phyloP scores from a whole-genome alignment of 2,113 vertebrate species.

The Pluvialis apricaria region DNA sequence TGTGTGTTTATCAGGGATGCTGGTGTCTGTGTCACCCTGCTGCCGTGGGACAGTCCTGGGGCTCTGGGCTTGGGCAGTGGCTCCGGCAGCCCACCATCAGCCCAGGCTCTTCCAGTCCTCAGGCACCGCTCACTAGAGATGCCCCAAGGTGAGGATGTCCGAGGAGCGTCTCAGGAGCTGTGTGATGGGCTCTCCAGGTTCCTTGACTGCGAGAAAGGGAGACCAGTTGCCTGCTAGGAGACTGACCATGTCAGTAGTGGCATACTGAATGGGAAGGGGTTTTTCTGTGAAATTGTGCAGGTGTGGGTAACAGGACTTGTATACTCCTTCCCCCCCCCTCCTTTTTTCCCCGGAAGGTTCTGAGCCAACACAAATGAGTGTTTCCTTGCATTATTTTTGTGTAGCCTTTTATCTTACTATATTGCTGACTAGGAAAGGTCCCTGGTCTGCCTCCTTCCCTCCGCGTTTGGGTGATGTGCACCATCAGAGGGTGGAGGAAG shows the following conservation, averaged over 20 bases:
- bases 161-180: not conserved
- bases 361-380: not conserved
- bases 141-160: not conserved
- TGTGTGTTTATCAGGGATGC: not conserved
- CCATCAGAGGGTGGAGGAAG: not conserved
- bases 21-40: not conserved
- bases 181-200: not conserved
- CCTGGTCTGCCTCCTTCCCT: not conserved
- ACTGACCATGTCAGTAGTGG: not conserved
- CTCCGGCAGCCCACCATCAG: fast-evolving
- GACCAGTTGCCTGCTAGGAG: not conserved
- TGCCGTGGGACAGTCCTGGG: fast-evolving
- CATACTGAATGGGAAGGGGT: not conserved
- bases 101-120: not conserved
- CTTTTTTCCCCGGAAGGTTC: not conserved
- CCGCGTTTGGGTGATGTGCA: not conserved
- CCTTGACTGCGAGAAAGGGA: not conserved
- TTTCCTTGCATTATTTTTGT: not conserved
- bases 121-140: not conserved
- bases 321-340: too few relatives aligned
- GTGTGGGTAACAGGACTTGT: not conserved
- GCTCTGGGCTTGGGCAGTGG: not conserved
- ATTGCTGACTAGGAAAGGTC: not conserved
- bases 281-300: not conserved
- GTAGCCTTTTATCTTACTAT: not conserved